Conservation (phyloP, 2,113 vertebrate genomes). For the Elgaria multicarinata region DNA sequence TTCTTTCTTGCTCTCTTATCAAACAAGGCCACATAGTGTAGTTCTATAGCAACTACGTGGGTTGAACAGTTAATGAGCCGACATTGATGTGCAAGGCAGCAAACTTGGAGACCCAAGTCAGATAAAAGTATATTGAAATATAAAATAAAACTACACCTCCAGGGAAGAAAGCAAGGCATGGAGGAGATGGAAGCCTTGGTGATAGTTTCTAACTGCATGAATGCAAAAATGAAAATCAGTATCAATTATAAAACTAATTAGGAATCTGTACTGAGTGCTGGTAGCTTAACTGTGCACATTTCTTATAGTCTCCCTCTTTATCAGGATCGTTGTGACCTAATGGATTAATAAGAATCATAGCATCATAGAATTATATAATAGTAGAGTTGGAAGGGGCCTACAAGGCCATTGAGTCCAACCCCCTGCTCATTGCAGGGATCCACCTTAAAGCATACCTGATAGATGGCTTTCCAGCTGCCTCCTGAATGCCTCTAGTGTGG, state of each 20-base stretch:
- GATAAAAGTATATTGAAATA: constrained; percentile 16
- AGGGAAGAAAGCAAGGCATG: not conserved
- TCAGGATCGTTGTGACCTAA: not conserved
- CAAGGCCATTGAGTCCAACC: too few relatives aligned
- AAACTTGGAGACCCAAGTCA: constrained; percentile 6
- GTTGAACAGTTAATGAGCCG: constrained; percentile 42
- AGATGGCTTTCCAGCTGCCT: too few relatives aligned
- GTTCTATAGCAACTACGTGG: not conserved
- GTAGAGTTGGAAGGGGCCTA: too few relatives aligned
- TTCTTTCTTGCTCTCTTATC: constrained; percentile 52
- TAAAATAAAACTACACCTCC: not conserved
- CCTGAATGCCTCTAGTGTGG: too few relatives aligned
- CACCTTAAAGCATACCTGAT: too few relatives aligned
- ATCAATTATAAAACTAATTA: not conserved
- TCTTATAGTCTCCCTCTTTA: not conserved
- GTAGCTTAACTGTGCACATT: constrained; percentile 5
- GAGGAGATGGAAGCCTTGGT: constrained; percentile 3
- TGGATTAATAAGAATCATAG: not conserved
- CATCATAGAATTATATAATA: too few relatives aligned
- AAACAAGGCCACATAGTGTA: constrained; percentile 34
- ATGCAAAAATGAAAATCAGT: not conserved
- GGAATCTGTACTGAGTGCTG: not conserved
- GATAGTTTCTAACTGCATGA: constrained; percentile 9
- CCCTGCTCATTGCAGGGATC: too few relatives aligned
- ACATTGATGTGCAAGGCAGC: constrained; percentile 4